phyloP scores from a whole-genome alignment of 2,888 invertebrate genomes.

The Nasonia oneida region DNA sequence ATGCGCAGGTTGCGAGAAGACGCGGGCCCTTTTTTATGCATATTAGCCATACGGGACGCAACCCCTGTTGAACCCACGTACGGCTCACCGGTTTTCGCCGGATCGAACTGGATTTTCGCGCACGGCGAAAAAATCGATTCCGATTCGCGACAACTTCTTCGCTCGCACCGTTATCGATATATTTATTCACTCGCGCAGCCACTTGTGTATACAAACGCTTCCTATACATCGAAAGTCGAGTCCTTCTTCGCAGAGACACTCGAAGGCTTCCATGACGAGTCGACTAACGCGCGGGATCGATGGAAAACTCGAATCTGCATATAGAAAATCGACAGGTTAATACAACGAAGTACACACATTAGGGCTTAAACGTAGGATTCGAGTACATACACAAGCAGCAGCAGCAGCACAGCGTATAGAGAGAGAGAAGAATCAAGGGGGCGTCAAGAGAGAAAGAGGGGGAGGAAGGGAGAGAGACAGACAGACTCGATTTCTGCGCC shows the following conservation, averaged over 20 bases:
- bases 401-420: neutral
- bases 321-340: neutral
- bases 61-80: neutral
- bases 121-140: neutral
- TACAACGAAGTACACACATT: neutral
- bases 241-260: no score
- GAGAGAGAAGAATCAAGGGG: conserved; percentile 49
- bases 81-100: neutral
- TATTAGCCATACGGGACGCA: neutral
- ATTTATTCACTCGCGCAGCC: no score
- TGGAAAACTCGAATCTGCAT: neutral
- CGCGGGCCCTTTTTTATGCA: neutral
- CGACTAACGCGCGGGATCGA: no score
- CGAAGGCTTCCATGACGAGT: no score
- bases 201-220: no score
- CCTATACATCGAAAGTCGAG: no score
- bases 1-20: neutral
- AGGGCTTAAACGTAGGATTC: neutral
- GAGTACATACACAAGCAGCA: neutral
- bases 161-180: neutral
- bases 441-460: conserved; percentile 16
- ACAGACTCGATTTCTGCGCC: conserved; percentile 54
- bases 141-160: neutral
- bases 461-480: conserved; percentile 42
- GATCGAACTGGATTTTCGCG: neutral